These are phyloP conservation scores for mouse (Mus musculus) DNA, from an alignment of 2,113 vertebrate species.

Conservation along the genomic window DNA sequence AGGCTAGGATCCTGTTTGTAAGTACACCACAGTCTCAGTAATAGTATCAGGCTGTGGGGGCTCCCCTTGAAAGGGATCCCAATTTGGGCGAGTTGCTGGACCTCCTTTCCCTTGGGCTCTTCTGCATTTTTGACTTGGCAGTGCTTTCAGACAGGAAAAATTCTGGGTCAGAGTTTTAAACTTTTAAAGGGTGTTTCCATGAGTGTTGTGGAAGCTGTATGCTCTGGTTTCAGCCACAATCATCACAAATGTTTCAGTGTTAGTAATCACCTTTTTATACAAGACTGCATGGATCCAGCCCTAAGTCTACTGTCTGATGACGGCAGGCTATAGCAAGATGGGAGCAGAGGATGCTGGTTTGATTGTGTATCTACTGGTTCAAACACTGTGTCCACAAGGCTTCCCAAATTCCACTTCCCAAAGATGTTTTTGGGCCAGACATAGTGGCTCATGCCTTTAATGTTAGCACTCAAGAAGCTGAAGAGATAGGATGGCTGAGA, in stretches of 20 bases:
- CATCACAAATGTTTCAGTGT: conserved; percentile 9
- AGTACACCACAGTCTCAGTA: too few relatives aligned
- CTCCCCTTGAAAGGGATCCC: too few relatives aligned
- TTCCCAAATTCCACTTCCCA: conserved; percentile 24
- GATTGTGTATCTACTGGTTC: not conserved
- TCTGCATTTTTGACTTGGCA: too few relatives aligned
- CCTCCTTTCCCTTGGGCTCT: too few relatives aligned
- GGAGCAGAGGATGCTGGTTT: not conserved
- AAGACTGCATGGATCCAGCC: not conserved
- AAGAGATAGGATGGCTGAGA: not conserved
- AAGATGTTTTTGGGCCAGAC: not conserved
- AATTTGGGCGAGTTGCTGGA: too few relatives aligned
- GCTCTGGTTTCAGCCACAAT: not conserved
- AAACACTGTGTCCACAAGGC: not conserved
- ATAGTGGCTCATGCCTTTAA: not conserved
- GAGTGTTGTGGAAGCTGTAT: not conserved
- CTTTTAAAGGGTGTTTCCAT: conserved; percentile 20
- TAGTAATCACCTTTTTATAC: conserved; percentile 47
- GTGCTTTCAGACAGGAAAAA: too few relatives aligned
- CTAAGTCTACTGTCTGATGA: not conserved
- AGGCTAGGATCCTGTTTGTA: too few relatives aligned
- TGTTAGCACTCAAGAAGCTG: not conserved
- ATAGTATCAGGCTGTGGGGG: too few relatives aligned
- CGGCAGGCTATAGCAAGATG: not conserved
- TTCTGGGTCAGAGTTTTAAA: not conserved